Evolutionary conservation across 2,888 invertebrate species (phyloP).

Genomic region (Ptilodon capucinus): DNA sequence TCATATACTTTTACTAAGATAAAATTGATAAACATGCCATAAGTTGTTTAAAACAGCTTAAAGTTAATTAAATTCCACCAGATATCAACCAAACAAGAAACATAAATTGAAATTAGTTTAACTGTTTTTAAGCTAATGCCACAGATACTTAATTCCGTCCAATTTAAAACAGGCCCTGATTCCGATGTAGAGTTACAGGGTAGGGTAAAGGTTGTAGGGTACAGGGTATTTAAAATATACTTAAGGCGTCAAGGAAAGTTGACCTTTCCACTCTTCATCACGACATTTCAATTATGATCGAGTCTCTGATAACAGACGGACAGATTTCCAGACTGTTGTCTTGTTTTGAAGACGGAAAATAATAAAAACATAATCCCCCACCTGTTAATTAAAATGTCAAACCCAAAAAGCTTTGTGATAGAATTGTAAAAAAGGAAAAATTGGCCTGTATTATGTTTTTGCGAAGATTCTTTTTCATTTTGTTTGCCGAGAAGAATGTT

Average conservation of each 20-base stretch:
- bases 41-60: no score
- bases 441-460: neutral
- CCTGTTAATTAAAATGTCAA: conserved; percentile 9
- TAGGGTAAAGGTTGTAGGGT: no score
- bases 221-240: no score
- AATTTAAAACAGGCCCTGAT: no score
- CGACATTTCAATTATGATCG: neutral
- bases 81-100: no score
- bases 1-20: no score
- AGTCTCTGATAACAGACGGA: neutral
- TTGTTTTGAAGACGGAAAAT: neutral
- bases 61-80: no score
- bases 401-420: neutral
- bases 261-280: neutral
- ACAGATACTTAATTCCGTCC: no score
- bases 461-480: neutral
- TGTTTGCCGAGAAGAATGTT: neutral
- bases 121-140: no score
- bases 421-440: neutral
- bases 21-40: no score
- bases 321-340: neutral
- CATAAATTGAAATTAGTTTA: no score
- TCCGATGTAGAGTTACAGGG: no score
- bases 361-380: conserved; percentile 2
- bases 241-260: neutral